These are phyloP conservation scores for Oreochromis niloticus DNA, from an alignment of 2,113 vertebrate genomes.

Conservation along the genomic window DNA sequence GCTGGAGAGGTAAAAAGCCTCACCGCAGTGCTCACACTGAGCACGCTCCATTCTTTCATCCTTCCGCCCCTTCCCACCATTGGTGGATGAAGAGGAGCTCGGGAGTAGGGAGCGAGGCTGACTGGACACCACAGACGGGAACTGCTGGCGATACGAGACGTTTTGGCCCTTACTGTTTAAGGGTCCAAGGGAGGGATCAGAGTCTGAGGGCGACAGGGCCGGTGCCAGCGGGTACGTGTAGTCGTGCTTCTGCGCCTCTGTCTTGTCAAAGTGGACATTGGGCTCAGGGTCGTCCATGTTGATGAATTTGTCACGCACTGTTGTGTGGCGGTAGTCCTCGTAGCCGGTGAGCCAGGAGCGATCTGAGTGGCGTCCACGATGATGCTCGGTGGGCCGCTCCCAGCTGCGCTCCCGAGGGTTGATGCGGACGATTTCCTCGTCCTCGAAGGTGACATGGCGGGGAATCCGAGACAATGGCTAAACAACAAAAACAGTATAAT, in stretches of 20 bases:
- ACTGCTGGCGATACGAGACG: constrained; percentile 18
- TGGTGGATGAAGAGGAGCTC: constrained; percentile 47
- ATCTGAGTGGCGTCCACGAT: constrained; percentile 57
- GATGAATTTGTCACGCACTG: constrained; percentile 80
- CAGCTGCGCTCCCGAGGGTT: constrained; percentile 91
- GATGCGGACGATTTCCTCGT: constrained; percentile 96
- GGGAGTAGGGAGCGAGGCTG: constrained; percentile 80
- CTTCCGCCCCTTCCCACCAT: constrained; percentile 77
- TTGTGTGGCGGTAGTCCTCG: constrained; percentile 94
- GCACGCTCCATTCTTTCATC: constrained; percentile 81
- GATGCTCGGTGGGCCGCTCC: constrained; percentile 48
- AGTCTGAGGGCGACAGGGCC: constrained; percentile 78
- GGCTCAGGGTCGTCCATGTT: constrained; percentile 83
- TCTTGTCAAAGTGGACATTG: constrained; percentile 91
- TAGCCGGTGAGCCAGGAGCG: constrained; percentile 90
- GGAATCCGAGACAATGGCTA: constrained; percentile 74
- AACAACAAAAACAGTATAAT: not conserved
- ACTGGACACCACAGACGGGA: constrained; percentile 77
- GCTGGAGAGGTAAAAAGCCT: constrained; percentile 86
- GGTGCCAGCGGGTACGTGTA: constrained; percentile 92
- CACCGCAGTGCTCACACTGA: constrained; percentile 91
- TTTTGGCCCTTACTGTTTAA: constrained; percentile 71
- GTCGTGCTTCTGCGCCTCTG: constrained; percentile 87
- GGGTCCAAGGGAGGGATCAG: constrained; percentile 69
- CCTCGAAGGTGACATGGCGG: constrained; percentile 89